Base-by-base conservation (phyloP, 1,140 invertebrate genomes). In the Atopsyche davidsoni region DNA sequence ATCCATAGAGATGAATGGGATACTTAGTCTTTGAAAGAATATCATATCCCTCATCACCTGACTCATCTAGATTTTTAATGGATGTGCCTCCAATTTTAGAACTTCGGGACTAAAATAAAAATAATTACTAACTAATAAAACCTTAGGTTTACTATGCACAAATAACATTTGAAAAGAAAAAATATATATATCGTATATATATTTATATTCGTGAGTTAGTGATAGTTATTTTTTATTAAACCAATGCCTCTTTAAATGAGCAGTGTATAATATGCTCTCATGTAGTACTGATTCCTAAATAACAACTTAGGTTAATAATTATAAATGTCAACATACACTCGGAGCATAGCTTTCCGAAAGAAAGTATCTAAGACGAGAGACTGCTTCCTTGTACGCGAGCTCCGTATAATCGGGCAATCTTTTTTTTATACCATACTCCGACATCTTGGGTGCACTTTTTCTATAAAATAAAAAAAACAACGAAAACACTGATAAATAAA, bases 301-400 rank as follows among this genome's bases (percentile, higher is more conserved):
- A n/a, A n/a, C n/a, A n/a, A n/a, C n/a, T n/a, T n/a, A n/a, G n/a
- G n/a, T n/a, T n/a, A n/a, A n/a, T n/a, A n/a, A n/a, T n/a, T n/a
- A n/a, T n/a, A n/a, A n/a, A n/a, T n/a, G n/a, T n/a, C n/a, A n/a
- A n/a, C n/a, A n/a, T 57, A 74, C 72, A 53, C 69, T 72, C 3
- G 81, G 77, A n/a, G 78, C 73, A 59, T 85, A 87, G 46, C 83
- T 85, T 54, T 88, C 85, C 2, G 82, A 80, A 44, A 89, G 65
- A 53, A 88, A 77, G 63, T 86, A 82, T 63, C 84, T 81, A 7
- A 89, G 62, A 46, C 87, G 81, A 0, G 81, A 79, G 1, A 90
- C 86, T 2, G 87, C 87, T 67, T 89, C 86, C 56, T 83, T 79
- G 59, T 90, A 89, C 2, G 85, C 85, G 44, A 83, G 72, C 60